Evolutionary conservation across 2,797 vertebrate species (phyloP).

Genomic region (Semotilus atromaculatus): DNA sequence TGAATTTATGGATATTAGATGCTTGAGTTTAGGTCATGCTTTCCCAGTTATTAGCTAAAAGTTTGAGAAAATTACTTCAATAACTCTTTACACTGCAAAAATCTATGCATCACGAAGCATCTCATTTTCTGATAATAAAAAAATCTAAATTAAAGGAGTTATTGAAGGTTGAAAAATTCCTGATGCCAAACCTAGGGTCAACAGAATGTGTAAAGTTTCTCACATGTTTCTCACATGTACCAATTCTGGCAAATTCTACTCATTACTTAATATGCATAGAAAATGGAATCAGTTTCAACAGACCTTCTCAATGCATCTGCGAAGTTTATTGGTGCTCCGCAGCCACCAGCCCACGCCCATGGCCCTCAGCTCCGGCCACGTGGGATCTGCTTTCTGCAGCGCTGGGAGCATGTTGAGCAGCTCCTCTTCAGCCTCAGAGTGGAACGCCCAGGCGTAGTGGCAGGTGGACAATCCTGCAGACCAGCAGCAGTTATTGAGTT

Average conservation of each 20-base stretch:
- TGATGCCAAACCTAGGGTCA: too few species aligned
- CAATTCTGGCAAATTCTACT: not conserved
- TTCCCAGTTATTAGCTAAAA: too few species aligned
- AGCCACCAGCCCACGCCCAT: slow-evolving; percentile 99
- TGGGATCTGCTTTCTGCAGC: slow-evolving; percentile 88
- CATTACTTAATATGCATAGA: not conserved
- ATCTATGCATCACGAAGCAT: too few species aligned
- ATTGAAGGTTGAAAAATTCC: too few species aligned
- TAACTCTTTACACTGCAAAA: too few species aligned
- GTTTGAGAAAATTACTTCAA: too few species aligned
- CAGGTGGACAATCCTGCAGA: slow-evolving; percentile 90
- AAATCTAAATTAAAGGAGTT: too few species aligned
- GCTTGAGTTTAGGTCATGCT: too few species aligned
- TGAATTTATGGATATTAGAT: too few species aligned
- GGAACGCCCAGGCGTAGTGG: slow-evolving; percentile 98
- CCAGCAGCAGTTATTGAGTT: slow-evolving; percentile 1
- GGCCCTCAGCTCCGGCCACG: slow-evolving; percentile 93
- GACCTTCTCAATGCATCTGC: slow-evolving; percentile 96
- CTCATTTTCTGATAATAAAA: too few species aligned
- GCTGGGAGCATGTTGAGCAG: slow-evolving; percentile 91
- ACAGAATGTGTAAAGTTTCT: too few species aligned
- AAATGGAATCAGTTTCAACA: not conserved
- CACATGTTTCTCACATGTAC: not conserved
- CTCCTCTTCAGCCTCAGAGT: slow-evolving; percentile 97
- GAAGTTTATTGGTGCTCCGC: slow-evolving; percentile 88